Evolutionary conservation across 2,113 vertebrate genomes (phyloP), one percentile per base, ranked within the genome.

Genomic region (Suncus etruscus): DNA sequence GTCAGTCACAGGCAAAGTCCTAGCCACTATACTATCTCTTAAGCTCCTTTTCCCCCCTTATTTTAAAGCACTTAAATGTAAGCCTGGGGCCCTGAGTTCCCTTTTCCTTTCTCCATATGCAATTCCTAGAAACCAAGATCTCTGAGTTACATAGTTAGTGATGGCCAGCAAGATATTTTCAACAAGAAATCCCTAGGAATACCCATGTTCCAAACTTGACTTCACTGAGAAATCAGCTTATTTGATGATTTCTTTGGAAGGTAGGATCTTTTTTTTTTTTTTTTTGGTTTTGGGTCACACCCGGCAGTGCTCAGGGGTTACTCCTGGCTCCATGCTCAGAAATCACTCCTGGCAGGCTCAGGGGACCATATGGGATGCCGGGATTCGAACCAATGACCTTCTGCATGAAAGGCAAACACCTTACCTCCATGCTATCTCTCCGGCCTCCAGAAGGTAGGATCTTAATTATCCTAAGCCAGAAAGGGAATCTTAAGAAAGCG

Each of bases 41-140:
- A 16, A 11, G 54, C 54, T 16, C 54, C 54, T 16, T 16, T 58
- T 16, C 54, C 61, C 61, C 16, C 61, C 61, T 63, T 63, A 63
- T 77, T 85, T 22, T 94, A 54, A 14, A 70, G 83, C 32, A 32
- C 11, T 32, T 54, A 85, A 73, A 9, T 66, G 14, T n/a, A 86
- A 86, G 75, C 50, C 47, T 66, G 86, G 48, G 73, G 76, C 69
- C 66, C 51, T 69, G 29, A 89, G 61, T 39, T 25, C 58, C 6
- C 27, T 66, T 74, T 89, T 87, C 72, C 79, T 83, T 94, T 80
- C 51, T 87, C 3, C 63, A 72, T 76, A 31, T 94, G 32, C 14
- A 90, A 78, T 80, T 90, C 31, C 22, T 6, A 48, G 58, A 54
- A 74, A 31, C 39, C 79, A 47, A 86, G 45, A 48, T n/a, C 45